phyloP scores from a whole-genome alignment of 2,113 vertebrate genomes.

The Pelobates fuscus region DNA sequence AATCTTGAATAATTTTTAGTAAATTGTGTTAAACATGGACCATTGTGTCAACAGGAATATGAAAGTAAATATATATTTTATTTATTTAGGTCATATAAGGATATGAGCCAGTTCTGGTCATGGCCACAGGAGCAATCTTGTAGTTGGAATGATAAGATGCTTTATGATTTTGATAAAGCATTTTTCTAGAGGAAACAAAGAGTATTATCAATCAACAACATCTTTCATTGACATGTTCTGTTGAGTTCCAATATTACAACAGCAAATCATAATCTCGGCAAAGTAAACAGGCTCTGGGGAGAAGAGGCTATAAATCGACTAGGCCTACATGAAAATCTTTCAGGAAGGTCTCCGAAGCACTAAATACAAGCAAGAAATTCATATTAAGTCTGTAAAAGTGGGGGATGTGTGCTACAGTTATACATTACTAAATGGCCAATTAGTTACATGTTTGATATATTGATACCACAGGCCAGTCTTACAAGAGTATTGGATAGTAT shows the following conservation, averaged over 20 bases:
- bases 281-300: slow-evolving; percentile 67
- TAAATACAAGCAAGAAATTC: slow-evolving; percentile 53
- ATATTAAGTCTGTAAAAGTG: slow-evolving; percentile 49
- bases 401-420: slow-evolving; percentile 45
- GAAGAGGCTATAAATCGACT: slow-evolving; percentile 61
- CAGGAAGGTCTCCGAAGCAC: slow-evolving; percentile 61
- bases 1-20: too few relatives aligned
- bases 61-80: too few relatives aligned
- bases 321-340: slow-evolving; percentile 61
- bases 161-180: slow-evolving; percentile 64
- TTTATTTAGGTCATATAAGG: slow-evolving; percentile 26
- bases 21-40: too few relatives aligned
- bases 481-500: slow-evolving; percentile 5
- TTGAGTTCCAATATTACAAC: slow-evolving; percentile 66
- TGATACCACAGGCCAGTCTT: neutral
- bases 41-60: too few relatives aligned
- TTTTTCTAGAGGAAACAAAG: slow-evolving; percentile 58
- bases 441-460: slow-evolving; percentile 52
- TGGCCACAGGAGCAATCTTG: slow-evolving; percentile 35
- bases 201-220: slow-evolving; percentile 63
- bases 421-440: slow-evolving; percentile 41
- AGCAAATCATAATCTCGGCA: slow-evolving; percentile 69
- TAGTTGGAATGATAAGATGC: slow-evolving; percentile 57
- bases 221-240: slow-evolving; percentile 61
- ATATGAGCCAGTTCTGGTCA: slow-evolving; percentile 50